These are phyloP conservation scores for Charadrius vociferus DNA, from an alignment of 2,113 vertebrate genomes.

Conservation along the genomic window DNA sequence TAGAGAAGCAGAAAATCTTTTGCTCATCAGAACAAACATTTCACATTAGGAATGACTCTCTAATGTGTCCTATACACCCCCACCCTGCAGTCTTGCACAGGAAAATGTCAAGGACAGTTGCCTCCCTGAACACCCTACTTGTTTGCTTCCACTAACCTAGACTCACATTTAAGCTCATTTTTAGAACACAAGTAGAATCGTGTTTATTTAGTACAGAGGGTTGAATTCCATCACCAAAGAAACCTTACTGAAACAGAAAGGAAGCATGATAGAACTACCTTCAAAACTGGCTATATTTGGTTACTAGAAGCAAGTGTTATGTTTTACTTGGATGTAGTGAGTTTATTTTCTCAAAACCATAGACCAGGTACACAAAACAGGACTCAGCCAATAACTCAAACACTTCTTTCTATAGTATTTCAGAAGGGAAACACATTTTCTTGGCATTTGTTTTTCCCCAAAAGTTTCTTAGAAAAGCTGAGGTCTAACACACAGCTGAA, in stretches of 20 bases:
- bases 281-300: background rate
- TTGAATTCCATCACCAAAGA: background rate
- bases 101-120: background rate
- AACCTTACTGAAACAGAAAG: background rate
- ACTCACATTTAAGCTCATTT: background rate
- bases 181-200: background rate
- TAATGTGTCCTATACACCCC: background rate
- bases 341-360: background rate
- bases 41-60: background rate
- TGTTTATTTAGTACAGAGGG: background rate
- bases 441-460: background rate
- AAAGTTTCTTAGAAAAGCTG: background rate
- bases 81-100: background rate
- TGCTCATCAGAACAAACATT: background rate
- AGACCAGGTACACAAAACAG: background rate
- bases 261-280: background rate
- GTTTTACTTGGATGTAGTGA: background rate
- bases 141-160: background rate
- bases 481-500: background rate
- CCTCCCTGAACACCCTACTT: background rate
- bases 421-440: background rate
- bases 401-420: background rate
- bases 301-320: background rate
- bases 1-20: background rate
- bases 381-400: background rate